A percentile compares a stretch with the other conserved stretches of the same genome.
Conservation (phyloP, 2,113 vertebrate genomes). For the Mirza zaza region DNA sequence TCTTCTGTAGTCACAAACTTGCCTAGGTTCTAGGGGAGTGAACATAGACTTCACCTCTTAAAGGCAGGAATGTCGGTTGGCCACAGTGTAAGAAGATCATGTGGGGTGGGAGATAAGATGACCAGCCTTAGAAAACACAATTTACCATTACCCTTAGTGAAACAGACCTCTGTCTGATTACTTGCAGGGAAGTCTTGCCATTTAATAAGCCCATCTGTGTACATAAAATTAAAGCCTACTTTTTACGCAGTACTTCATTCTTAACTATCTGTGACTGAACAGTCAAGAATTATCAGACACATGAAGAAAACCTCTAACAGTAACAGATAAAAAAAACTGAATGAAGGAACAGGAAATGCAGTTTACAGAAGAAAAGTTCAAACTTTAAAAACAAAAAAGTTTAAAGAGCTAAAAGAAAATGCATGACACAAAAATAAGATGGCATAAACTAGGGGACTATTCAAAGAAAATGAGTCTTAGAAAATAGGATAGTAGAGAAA, state of each 20-base stretch:
- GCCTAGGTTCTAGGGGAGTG: background rate
- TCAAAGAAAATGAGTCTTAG: background rate
- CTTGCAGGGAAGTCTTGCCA: background rate
- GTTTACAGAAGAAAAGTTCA: conserved; percentile 12
- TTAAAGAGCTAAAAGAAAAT: background rate
- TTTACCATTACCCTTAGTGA: background rate
- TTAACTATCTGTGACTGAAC: background rate
- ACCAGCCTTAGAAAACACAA: background rate
- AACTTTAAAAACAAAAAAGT: background rate
- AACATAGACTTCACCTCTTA: background rate
- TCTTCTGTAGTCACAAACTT: background rate
- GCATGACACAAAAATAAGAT: background rate
- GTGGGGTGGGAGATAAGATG: background rate
- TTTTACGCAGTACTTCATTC: background rate
- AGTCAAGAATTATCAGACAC: background rate
- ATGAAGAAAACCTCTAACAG: background rate
- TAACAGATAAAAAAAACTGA: background rate
- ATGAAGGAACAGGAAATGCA: background rate
- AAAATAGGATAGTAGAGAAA: background rate
- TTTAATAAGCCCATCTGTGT: background rate
- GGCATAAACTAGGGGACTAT: background rate
- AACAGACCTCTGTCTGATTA: background rate
- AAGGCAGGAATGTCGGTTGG: background rate
- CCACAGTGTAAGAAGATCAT: background rate
- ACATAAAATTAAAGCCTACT: background rate